phyloP scores from a whole-genome alignment of 2,888 invertebrate genomes.

The Himalopsyche tibetana region DNA sequence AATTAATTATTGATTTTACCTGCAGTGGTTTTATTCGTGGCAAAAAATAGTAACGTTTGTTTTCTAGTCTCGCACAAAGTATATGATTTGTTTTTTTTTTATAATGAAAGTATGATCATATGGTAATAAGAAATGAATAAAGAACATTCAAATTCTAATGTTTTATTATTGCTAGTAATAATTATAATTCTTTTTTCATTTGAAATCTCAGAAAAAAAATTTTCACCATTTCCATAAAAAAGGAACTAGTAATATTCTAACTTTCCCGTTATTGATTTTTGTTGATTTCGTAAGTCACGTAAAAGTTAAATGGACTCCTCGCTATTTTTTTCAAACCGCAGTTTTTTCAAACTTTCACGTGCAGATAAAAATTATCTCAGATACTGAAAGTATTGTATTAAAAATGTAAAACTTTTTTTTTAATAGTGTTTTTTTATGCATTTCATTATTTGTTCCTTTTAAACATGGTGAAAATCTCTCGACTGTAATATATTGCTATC shows the following conservation, averaged over 20 bases:
- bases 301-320: too few relatives aligned
- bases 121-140: constrained; percentile 31
- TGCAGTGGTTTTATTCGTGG: not conserved
- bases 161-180: constrained; percentile 26
- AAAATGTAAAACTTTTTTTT: too few relatives aligned
- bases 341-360: too few relatives aligned
- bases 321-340: too few relatives aligned
- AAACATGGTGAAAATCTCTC: not conserved
- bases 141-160: constrained; percentile 30
- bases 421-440: too few relatives aligned
- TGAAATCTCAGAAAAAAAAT: not conserved
- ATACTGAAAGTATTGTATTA: too few relatives aligned
- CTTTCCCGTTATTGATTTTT: not conserved
- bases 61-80: constrained; percentile 20
- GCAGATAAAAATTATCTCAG: too few relatives aligned
- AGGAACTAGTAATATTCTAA: not conserved
- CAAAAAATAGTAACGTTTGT: not conserved
- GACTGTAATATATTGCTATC: constrained; percentile 22
- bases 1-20: constrained; percentile 6
- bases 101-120: constrained; percentile 24
- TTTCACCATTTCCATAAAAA: not conserved
- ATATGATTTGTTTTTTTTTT: not conserved
- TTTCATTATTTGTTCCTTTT: not conserved
- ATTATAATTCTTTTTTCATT: constrained; percentile 2
- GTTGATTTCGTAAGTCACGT: too few relatives aligned